A percentile compares a stretch with the other conserved stretches of the same genome.
Conservation (phyloP, 2,888 invertebrate species). For the Drosophila borealis region DNA sequence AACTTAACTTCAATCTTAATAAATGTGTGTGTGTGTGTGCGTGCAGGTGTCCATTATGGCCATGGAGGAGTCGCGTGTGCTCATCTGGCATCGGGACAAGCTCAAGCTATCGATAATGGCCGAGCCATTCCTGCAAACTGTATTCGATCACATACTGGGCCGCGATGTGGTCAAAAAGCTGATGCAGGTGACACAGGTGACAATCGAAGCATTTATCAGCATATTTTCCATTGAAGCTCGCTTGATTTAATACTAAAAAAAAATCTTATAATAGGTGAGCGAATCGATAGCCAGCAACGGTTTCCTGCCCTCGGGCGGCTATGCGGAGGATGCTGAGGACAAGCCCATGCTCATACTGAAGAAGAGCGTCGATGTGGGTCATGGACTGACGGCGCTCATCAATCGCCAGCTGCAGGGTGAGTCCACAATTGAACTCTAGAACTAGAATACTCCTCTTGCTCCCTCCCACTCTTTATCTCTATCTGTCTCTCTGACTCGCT, state of each 20-base stretch:
- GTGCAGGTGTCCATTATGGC: slow-evolving; percentile 92
- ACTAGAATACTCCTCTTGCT: background rate
- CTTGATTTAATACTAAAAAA: background rate
- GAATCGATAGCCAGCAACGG: slow-evolving; percentile 92
- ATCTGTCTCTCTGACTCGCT: slow-evolving; percentile 4
- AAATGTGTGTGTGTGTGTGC: background rate
- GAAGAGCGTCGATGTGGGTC: slow-evolving; percentile 88
- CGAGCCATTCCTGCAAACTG: slow-evolving; percentile 92
- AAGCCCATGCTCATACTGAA: slow-evolving; percentile 92
- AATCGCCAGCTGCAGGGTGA: slow-evolving; percentile 92
- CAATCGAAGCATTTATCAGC: background rate
- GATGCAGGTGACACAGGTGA: slow-evolving; percentile 89
- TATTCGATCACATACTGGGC: slow-evolving; percentile 94
- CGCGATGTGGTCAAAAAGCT: slow-evolving; percentile 94
- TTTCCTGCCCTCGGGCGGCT: slow-evolving; percentile 89
- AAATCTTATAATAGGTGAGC: slow-evolving; percentile 87
- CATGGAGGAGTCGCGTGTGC: slow-evolving; percentile 92
- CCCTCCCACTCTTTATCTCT: slow-evolving; percentile 17
- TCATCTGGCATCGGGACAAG: slow-evolving; percentile 94
- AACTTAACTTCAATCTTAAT: background rate
- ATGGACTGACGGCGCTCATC: slow-evolving; percentile 91
- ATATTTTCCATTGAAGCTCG: background rate
- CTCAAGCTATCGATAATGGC: slow-evolving; percentile 93
- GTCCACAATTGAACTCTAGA: slow-evolving; percentile 16
- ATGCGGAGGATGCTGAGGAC: slow-evolving; percentile 89